phyloP scores from a whole-genome alignment of 2,797 vertebrate species.

The Eleutherodactylus coqui region DNA sequence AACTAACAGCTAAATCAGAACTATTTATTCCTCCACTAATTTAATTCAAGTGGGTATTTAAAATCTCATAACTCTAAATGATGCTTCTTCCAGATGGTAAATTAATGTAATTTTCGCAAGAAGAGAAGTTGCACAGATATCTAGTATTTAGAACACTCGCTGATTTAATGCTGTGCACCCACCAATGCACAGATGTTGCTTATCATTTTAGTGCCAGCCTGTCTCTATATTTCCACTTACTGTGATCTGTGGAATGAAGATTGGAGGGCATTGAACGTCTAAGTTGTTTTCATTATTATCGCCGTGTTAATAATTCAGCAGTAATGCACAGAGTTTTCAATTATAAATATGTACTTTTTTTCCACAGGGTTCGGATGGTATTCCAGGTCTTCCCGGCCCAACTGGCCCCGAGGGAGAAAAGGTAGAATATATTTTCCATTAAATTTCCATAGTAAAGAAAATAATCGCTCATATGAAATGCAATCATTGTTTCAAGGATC shows the following conservation, averaged over 20 bases:
- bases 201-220: slow-evolving; percentile 73
- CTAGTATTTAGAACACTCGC: slow-evolving; percentile 73
- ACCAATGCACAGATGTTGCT: slow-evolving; percentile 76
- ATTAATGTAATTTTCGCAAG: slow-evolving; percentile 82
- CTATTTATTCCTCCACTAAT: slow-evolving; percentile 80
- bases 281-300: slow-evolving; percentile 58
- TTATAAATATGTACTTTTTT: slow-evolving; percentile 62
- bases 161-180: slow-evolving; percentile 76
- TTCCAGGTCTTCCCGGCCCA: slow-evolving; percentile 80
- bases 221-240: slow-evolving; percentile 71
- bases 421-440: slow-evolving; percentile 72
- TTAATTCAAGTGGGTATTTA: slow-evolving; percentile 81
- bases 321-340: slow-evolving; percentile 43
- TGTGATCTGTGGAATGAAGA: slow-evolving; percentile 68
- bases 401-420: slow-evolving; percentile 87
- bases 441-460: slow-evolving; percentile 34
- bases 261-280: slow-evolving; percentile 65
- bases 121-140: slow-evolving; percentile 80
- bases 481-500: slow-evolving; percentile 28
- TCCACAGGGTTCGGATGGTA: slow-evolving; percentile 87
- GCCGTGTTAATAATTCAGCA: slow-evolving; percentile 40
- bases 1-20: slow-evolving; percentile 82
- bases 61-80: slow-evolving; percentile 78
- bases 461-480: slow-evolving; percentile 35
- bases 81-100: slow-evolving; percentile 81